A percentile compares a stretch with the other conserved stretches of the same genome.
Conservation (phyloP, 1,140 invertebrate species). For the Euglossa dilemma region DNA sequence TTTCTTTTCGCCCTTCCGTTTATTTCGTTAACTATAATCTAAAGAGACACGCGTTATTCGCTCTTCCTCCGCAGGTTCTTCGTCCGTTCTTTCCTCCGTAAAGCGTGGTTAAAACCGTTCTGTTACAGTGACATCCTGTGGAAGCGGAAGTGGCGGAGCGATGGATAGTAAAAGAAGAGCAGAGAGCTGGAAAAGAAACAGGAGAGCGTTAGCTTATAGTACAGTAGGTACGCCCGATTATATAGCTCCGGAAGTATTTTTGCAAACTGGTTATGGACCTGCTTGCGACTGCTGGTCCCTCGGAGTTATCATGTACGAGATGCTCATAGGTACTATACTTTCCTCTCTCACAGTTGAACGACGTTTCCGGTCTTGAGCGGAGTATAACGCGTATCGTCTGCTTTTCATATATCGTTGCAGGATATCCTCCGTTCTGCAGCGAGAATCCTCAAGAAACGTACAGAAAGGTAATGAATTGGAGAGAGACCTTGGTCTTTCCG, state of each 20-base stretch:
- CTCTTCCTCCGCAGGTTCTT: neutral
- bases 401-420: constrained; percentile 77
- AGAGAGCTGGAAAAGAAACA: constrained; percentile 99
- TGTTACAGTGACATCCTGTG: constrained; percentile 78
- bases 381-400: neutral
- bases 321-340: constrained; percentile 93
- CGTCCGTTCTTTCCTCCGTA: neutral
- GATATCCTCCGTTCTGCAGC: constrained; percentile 99
- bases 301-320: constrained; percentile 99
- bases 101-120: neutral
- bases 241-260: constrained; percentile 99
- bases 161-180: constrained; percentile 98
- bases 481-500: constrained; percentile 98
- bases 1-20: no score
- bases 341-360: no score
- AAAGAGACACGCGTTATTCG: no score
- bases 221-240: constrained; percentile 99
- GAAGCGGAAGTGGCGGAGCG: constrained; percentile 85
- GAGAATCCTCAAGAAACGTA: constrained; percentile 99
- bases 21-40: neutral
- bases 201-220: constrained; percentile 95
- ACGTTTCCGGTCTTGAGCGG: neutral
- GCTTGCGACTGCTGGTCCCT: constrained; percentile 99
- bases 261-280: constrained; percentile 98
- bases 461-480: constrained; percentile 99